Percentiles rank a stretch among this genome's conserved stretches.
Evolutionary conservation across 2,888 invertebrate species (phyloP).

Genomic region (Drosophila multiciliata): DNA sequence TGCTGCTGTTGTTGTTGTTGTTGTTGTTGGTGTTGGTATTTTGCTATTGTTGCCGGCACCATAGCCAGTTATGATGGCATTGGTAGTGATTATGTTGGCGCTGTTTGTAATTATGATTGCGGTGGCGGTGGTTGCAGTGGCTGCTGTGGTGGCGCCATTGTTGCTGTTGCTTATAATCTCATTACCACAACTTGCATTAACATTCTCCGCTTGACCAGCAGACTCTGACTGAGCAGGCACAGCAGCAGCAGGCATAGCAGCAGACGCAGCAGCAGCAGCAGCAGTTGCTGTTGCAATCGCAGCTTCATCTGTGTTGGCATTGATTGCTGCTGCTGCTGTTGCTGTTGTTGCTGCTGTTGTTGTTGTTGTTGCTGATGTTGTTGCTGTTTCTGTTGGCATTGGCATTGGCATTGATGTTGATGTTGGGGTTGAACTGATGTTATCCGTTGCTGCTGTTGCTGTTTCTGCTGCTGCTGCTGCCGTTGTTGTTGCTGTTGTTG

Average conservation of each 20-base stretch:
- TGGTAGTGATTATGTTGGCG: conserved; percentile 7
- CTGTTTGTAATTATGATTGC: conserved; percentile 2
- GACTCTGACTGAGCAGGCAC: conserved; percentile 31
- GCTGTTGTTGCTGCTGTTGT: conserved; percentile 16
- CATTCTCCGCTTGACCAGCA: conserved; percentile 54
- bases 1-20: conserved; percentile 21
- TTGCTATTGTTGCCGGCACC: conserved; percentile 5
- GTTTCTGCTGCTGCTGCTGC: conserved; percentile 19
- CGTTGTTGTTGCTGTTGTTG: conserved; percentile 7
- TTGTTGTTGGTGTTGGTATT: conserved; percentile 15
- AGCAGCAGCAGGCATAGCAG: conserved; percentile 9
- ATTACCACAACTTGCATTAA: conserved; percentile 41
- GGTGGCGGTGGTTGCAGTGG: conserved; percentile 20
- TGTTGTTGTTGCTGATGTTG: conserved; percentile 18
- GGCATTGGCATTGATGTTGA: background rate
- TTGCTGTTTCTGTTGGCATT: conserved; percentile 7
- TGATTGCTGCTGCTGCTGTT: conserved; percentile 1
- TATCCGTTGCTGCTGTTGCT: conserved; percentile 10
- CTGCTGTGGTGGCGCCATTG: conserved; percentile 19
- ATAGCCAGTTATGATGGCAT: conserved; percentile 9
- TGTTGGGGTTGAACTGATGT: conserved; percentile 17
- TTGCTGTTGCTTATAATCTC: conserved; percentile 19
- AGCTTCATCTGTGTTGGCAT: background rate
- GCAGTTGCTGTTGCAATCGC: background rate
- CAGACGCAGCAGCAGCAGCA: background rate